Evolutionary conservation across 2,888 invertebrate species (phyloP), one percentile per base, ranked within the genome.

Genomic region (Cremastobaeus sp.): DNA sequence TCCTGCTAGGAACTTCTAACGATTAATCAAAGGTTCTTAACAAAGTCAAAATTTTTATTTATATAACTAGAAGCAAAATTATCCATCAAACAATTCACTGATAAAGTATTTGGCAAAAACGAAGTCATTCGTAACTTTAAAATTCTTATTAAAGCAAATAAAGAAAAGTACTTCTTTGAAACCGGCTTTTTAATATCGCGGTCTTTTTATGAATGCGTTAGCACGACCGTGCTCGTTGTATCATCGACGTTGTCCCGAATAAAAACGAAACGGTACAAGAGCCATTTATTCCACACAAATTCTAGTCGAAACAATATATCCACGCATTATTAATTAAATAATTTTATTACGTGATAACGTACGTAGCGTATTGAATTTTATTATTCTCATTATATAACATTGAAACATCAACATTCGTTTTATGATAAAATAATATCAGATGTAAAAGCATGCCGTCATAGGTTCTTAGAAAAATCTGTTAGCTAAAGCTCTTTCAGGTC

Each of bases 221-320:
- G 50, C 48, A 39, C 48, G 34, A 21, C 59, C 60, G 48, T 55
- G 35, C 18, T 74, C 68, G 55, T 74, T 74, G 59, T 71, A 60
- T 76, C 71, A 71, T 68, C 72, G 52, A 65, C 41, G 57, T 50
- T 71, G 71, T 74, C 77, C 72, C 74, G 65, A 57, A 72, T 70
- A 77, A 81, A 80, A 78, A 78, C 77, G 78, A 79, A 81, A 80
- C 82, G 80, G 79, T 81, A 83, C 81, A 82, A 83, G 81, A 83
- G 81, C 82, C 82, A 83, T 81, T 82, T 81, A 81, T 82, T 83
- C 85, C 83, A 84, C 83, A 87, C 85, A 80, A 86, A 86, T 85
- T 87, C 87, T 87, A 87, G 87, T 87, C 87, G 85, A 84, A 83
- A 83, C 45, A 75, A 80, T 80, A 85, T 84, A 85, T 85, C 80